These are phyloP conservation scores for Actinemys pallida DNA, from an alignment of 2,113 vertebrate genomes.

Conservation along the genomic window DNA sequence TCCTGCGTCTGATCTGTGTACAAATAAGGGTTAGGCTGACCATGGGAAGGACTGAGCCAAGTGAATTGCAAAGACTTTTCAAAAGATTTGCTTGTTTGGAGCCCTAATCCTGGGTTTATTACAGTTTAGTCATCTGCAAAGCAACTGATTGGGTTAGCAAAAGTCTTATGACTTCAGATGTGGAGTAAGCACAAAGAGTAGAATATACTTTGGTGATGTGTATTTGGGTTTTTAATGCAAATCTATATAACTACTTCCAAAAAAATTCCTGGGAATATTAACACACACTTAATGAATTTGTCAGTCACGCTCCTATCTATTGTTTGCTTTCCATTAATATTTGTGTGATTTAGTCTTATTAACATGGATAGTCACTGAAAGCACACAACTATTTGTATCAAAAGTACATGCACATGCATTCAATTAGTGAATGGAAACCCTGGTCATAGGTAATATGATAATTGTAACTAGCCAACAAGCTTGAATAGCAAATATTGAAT, in stretches of 20 bases:
- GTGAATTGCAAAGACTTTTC: neutral
- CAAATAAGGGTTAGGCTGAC: neutral
- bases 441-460: neutral
- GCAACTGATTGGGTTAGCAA: neutral
- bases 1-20: neutral
- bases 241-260: neutral
- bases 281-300: neutral
- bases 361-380: neutral
- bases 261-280: neutral
- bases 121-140: neutral
- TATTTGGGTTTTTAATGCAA: neutral
- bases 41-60: neutral
- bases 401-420: neutral
- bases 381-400: neutral
- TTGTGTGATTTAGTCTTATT: neutral
- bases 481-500: conserved; percentile 1
- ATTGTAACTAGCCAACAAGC: neutral
- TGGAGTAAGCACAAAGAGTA: neutral
- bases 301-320: neutral
- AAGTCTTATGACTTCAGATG: neutral
- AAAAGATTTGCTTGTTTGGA: neutral
- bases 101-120: neutral
- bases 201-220: neutral
- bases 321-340: neutral
- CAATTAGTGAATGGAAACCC: neutral